Base-by-base conservation (phyloP, 2,113 vertebrate species). In the Callaeas wilsoni region DNA sequence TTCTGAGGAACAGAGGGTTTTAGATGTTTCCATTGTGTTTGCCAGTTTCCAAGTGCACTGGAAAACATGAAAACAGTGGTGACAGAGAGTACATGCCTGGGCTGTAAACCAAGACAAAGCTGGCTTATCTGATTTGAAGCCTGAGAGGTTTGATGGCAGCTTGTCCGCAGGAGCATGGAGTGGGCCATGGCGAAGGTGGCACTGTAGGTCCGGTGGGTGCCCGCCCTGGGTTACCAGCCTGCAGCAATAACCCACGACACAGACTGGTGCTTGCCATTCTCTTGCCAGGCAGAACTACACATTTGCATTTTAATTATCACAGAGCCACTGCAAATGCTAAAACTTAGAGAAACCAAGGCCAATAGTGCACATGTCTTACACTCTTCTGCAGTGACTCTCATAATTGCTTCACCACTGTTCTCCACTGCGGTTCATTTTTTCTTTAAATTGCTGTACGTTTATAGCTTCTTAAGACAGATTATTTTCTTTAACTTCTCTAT, bases 241-340 rank as follows among this genome's bases (percentile, higher is more conserved):
- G 33, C 30, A 62, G 37, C 0, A 0, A 13, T 22, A 63, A 42
- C 25, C 46, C 41, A 27, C 41, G 77, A 68, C 55, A 6, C 4
- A 63, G 60, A 39, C 23, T 3, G 10, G 30, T 1, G 2, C 33
- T 50, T 2, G 2, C n/a, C 50, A 27, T 69, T 46, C 41, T 75
- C 71, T 49, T 49, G 19, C 56, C n/a, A 84, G 59, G 71, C 49
- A 74, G 55, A 93, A n/a, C 29, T 41, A 39, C 32, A 29, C 59
- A 56, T 86, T 90, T 83, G 35, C 41, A 68, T 83, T 73, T 80
- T 89, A 73, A 89, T 94, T 80, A 65, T 12, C 46, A 86, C 57
- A 52, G 1, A 2, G 55, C 6, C 41, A 23, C 67, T 53, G 30
- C n/a, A 87, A 78, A 75, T 41, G 26, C 22, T 47, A 83, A 88